Evolutionary conservation across 2,113 vertebrate genomes (phyloP).

Genomic region (Scomber japonicus): DNA sequence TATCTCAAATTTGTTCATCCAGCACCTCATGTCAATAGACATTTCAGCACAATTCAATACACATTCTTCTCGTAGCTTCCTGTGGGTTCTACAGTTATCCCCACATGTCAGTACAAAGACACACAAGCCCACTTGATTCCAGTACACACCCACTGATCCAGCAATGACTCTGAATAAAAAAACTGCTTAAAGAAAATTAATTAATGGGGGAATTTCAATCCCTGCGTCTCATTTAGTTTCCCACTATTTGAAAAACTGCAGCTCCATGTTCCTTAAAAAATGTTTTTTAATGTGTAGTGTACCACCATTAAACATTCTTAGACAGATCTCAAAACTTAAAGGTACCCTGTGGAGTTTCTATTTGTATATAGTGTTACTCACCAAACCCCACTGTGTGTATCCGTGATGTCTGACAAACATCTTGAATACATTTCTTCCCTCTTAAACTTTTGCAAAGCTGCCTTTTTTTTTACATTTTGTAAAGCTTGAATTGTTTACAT

Average conservation of each 20-base stretch:
- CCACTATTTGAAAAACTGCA: background rate
- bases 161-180: background rate
- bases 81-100: background rate
- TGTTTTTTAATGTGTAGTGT: background rate
- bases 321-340: too few species aligned
- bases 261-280: background rate
- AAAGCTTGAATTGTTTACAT: too few species aligned
- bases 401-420: too few species aligned
- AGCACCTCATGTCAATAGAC: background rate
- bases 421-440: too few species aligned
- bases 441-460: too few species aligned
- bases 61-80: slow-evolving; percentile 23
- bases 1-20: background rate
- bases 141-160: background rate
- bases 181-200: background rate
- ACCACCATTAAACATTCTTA: background rate
- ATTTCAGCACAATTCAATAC: background rate
- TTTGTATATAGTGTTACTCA: too few species aligned
- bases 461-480: too few species aligned
- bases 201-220: slow-evolving; percentile 2
- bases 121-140: background rate
- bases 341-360: too few species aligned
- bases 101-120: background rate
- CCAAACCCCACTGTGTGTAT: too few species aligned
- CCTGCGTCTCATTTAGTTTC: background rate